These are phyloP conservation scores for Hirtodrosophila cameraria DNA, from an alignment of 2,888 invertebrate species.

Conservation along the genomic window DNA sequence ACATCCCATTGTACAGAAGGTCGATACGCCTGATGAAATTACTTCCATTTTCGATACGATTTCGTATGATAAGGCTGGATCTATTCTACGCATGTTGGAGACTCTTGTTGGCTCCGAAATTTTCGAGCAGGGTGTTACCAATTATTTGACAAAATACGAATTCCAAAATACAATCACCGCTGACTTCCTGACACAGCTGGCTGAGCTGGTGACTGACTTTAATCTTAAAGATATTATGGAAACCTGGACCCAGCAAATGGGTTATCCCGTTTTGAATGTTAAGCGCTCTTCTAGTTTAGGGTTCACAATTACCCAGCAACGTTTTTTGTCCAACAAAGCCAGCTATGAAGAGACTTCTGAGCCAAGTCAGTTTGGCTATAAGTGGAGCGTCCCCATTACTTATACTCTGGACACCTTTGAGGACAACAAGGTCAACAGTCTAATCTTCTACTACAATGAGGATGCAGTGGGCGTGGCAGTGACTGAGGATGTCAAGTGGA, in stretches of 20 bases:
- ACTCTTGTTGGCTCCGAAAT: conserved; percentile 87
- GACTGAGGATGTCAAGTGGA: conserved; percentile 86
- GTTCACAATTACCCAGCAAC: conserved; percentile 89
- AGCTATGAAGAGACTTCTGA: conserved; percentile 84
- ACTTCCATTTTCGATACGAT: conserved; percentile 96
- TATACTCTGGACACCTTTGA: conserved; percentile 86
- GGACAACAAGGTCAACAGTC: conserved; percentile 55
- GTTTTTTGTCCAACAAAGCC: conserved; percentile 90
- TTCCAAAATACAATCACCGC: conserved; percentile 92
- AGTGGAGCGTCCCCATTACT: neutral
- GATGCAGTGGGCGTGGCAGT: conserved; percentile 82
- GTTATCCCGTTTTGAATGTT: conserved; percentile 91
- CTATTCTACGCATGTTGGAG: conserved; percentile 94
- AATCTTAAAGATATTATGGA: conserved; percentile 88
- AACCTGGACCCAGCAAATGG: conserved; percentile 95
- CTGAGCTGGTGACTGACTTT: conserved; percentile 85
- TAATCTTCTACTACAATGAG: conserved; percentile 84
- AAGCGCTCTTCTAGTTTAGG: conserved; percentile 84
- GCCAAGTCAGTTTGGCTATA: conserved; percentile 85
- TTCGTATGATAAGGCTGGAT: conserved; percentile 95
- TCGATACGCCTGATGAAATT: conserved; percentile 94
- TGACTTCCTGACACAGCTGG: conserved; percentile 88
- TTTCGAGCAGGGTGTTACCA: conserved; percentile 91
- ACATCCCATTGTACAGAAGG: conserved; percentile 95
- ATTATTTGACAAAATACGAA: conserved; percentile 89